These are phyloP conservation scores for Albula goreensis DNA, from an alignment of 2,113 vertebrate species.

Conservation along the genomic window DNA sequence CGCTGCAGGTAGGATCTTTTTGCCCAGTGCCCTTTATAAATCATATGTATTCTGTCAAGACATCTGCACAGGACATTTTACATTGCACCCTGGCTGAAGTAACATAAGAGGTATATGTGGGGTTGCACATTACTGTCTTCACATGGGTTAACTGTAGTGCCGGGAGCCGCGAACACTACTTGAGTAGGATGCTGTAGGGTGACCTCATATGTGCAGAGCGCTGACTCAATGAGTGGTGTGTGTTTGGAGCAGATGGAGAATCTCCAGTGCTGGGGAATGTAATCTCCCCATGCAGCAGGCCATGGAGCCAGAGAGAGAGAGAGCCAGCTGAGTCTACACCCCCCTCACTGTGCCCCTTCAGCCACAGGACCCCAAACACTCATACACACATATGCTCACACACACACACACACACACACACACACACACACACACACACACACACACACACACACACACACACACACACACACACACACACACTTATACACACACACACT, in stretches of 20 bases:
- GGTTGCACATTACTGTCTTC: too few relatives aligned
- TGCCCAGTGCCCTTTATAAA: too few relatives aligned
- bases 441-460: neutral
- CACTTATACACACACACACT: neutral
- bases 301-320: neutral
- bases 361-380: neutral
- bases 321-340: conserved; percentile 14
- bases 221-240: neutral
- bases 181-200: conserved; percentile 1
- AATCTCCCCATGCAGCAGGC: neutral
- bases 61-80: too few relatives aligned
- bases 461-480: neutral
- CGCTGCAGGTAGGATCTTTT: too few relatives aligned
- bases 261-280: neutral
- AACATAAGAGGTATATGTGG: too few relatives aligned
- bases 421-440: neutral
- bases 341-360: neutral
- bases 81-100: too few relatives aligned
- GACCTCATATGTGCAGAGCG: conserved; percentile 9
- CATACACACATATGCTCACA: neutral
- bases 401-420: neutral
- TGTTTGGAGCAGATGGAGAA: conserved; percentile 20
- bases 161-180: too few relatives aligned
- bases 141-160: too few relatives aligned
- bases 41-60: too few relatives aligned